Percentiles rank a stretch among this genome's conserved stretches.
Evolutionary conservation across 2,888 invertebrate species (phyloP).

Genomic region (Ophion ventricosus): DNA sequence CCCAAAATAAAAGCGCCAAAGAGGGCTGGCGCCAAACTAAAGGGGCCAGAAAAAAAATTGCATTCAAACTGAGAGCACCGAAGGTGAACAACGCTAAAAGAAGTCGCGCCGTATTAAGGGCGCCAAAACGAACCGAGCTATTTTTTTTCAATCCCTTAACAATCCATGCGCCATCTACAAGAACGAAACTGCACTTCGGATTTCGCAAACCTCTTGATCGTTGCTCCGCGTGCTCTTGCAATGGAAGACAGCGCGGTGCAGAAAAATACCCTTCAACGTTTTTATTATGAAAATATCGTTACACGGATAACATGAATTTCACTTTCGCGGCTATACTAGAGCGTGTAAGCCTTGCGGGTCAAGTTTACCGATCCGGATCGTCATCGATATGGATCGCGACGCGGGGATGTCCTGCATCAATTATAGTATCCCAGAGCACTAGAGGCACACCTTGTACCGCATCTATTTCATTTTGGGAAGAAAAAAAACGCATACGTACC

Average conservation of each 20-base stretch:
- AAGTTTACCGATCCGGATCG: neutral
- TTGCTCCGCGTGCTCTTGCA: neutral
- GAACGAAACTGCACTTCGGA: neutral
- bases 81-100: neutral
- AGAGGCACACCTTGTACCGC: neutral
- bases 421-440: neutral
- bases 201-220: neutral
- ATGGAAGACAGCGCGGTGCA: constrained; percentile 28
- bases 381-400: neutral
- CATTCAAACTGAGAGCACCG: neutral
- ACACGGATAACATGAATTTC: constrained; percentile 30
- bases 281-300: constrained; percentile 48
- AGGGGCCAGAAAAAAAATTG: neutral
- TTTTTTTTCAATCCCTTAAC: neutral
- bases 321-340: neutral
- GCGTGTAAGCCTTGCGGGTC: constrained; percentile 9
- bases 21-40: too few relatives aligned
- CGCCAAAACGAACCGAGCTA: neutral
- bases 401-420: neutral
- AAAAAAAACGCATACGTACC: neutral
- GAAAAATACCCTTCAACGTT: constrained; percentile 29
- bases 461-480: neutral
- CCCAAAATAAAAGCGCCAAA: too few relatives aligned
- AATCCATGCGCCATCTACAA: neutral
- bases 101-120: neutral